Evolutionary conservation across 2,113 vertebrate species (phyloP).

Genomic region (Toxotes jaculatrix): DNA sequence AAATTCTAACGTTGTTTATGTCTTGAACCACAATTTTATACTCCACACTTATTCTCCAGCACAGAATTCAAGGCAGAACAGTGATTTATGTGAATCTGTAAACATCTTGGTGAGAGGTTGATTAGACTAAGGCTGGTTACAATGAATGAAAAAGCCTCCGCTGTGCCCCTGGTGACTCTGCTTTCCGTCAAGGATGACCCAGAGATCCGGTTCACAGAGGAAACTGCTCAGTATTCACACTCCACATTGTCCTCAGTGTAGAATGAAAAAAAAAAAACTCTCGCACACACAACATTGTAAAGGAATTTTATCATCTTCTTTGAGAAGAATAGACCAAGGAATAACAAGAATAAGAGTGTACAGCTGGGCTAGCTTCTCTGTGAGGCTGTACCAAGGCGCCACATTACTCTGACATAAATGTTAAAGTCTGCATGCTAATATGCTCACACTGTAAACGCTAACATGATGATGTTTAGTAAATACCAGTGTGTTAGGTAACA

Average conservation of each 20-base stretch:
- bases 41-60: background rate
- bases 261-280: background rate
- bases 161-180: constrained; percentile 9
- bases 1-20: background rate
- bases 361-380: no score
- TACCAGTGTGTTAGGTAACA: no score
- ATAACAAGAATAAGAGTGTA: background rate
- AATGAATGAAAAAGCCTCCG: background rate
- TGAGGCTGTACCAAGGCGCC: no score
- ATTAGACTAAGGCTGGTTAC: constrained; percentile 1
- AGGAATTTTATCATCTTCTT: background rate
- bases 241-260: constrained; percentile 2
- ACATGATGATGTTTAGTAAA: no score
- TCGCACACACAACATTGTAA: background rate
- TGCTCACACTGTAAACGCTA: no score
- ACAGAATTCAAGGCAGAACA: background rate
- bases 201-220: constrained; percentile 32
- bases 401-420: no score
- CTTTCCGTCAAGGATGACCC: constrained; percentile 27
- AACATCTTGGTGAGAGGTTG: constrained; percentile 10
- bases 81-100: constrained; percentile 1
- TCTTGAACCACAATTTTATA: constrained; percentile 1
- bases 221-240: constrained; percentile 22
- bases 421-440: no score
- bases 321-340: background rate